These are phyloP conservation scores for Motacilla tschutschensis DNA, from an alignment of 2,113 vertebrate species.

Conservation along the genomic window DNA sequence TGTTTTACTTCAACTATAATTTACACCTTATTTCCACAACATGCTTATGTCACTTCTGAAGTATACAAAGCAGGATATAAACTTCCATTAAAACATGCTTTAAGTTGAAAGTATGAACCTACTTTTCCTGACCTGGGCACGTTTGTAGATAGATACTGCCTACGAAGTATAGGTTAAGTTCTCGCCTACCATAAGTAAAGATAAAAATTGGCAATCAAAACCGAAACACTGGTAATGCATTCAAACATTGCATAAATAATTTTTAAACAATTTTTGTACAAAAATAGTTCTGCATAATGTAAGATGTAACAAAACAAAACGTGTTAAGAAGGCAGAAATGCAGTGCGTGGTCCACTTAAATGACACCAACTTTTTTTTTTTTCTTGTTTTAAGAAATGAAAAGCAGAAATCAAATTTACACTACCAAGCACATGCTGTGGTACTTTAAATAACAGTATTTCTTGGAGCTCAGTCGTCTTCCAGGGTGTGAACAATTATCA, in stretches of 20 bases:
- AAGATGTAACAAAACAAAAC: conserved; percentile 85
- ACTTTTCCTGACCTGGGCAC: conserved; percentile 66
- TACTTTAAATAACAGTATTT: conserved; percentile 63
- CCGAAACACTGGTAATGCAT: conserved; percentile 83
- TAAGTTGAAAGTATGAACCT: conserved; percentile 66
- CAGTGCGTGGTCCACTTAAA: conserved; percentile 72
- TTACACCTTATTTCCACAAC: conserved; percentile 73
- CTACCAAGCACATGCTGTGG: conserved; percentile 67
- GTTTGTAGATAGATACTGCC: conserved; percentile 68
- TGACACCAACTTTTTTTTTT: conserved; percentile 54
- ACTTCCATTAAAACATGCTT: conserved; percentile 78
- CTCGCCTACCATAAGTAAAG: conserved; percentile 73
- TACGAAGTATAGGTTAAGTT: conserved; percentile 70
- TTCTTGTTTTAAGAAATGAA: conserved; percentile 60
- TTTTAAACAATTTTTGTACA: conserved; percentile 95
- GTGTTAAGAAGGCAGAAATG: conserved; percentile 78
- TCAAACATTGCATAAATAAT: conserved; percentile 90
- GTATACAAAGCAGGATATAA: conserved; percentile 70
- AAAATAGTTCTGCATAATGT: conserved; percentile 95
- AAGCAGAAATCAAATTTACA: conserved; percentile 68
- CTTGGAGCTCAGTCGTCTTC: conserved; percentile 54
- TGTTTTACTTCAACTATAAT: conserved; percentile 69
- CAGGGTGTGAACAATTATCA: conserved; percentile 52
- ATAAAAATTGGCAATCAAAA: conserved; percentile 77
- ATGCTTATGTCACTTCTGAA: conserved; percentile 74